Conservation (phyloP, 1,140 invertebrate species). For the Diuraphis noxia region DNA sequence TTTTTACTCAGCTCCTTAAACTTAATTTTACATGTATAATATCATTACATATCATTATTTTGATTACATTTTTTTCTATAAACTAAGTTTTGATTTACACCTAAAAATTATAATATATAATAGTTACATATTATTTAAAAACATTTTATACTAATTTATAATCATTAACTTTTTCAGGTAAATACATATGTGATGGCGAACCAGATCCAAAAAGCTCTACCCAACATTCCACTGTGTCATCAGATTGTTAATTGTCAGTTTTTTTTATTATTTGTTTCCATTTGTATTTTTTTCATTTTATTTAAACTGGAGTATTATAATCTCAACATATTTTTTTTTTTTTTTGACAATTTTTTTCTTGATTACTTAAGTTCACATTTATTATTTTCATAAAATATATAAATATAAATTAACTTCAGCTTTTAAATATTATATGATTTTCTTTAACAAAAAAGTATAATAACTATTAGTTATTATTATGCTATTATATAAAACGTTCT, state of each 20-base stretch:
- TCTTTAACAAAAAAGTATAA: neutral
- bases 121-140: neutral
- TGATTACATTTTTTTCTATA: neutral
- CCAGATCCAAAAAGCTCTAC: constrained; percentile 61
- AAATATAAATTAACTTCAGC: neutral
- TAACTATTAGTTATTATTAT: neutral
- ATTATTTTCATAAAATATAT: neutral
- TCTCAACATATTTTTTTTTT: neutral
- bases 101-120: neutral
- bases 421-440: neutral
- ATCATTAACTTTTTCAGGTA: constrained; percentile 63
- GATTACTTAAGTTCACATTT: neutral
- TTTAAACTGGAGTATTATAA: neutral
- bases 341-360: constrained; percentile 9
- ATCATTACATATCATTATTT: neutral
- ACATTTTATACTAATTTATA: neutral
- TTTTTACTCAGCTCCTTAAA: too few species aligned
- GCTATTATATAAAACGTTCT: neutral
- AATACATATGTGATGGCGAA: constrained; percentile 88
- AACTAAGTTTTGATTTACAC: neutral
- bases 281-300: constrained; percentile 15
- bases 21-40: too few species aligned
- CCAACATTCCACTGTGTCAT: constrained; percentile 45
- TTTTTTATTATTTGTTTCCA: constrained; percentile 41
- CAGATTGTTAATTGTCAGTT: constrained; percentile 31